Evolutionary conservation across 2,888 invertebrate species (phyloP), one percentile per base, ranked within the genome.

Genomic region (Lepidocyrtinus sp.): DNA sequence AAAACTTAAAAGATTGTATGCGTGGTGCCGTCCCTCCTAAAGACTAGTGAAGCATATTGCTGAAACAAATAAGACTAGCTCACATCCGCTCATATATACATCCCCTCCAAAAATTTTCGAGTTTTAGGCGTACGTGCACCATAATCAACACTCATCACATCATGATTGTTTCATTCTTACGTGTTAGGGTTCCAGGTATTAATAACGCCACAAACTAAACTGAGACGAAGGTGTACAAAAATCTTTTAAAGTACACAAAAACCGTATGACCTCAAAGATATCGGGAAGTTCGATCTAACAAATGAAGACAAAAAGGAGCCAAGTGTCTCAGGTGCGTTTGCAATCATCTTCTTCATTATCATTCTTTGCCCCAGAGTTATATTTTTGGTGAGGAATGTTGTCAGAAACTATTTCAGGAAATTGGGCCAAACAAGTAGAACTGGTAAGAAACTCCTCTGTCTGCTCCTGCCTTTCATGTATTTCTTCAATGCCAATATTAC

Each of bases 91-190:
- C 45, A 61, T 55, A 65, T 64, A 36, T 46, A 45, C 59, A 64
- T 3, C 46, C 27, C 17, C 36, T n/a, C 46, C 12, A 12, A 59
- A 15, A 24, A n/a, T 63, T 36, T 12, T 55, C 55, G 55, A 12
- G 36, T 12, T 9, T 36, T 36, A 36, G 63, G 22, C 59, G 45
- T 72, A 72, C 77, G 72, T 77, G 78, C 22, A 22, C 46, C 67
- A 61, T 65, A 55, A 55, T 55, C 55, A 55, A 55, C 55, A 55
- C 55, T 55, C 55, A 55, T 78, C n/a, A n/a, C n/a, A n/a, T n/a
- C 67, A 68, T 68, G 78, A 78, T 78, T 67, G 73, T 78, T 78
- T 63, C 73, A 72, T n/a, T 68, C 73, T 73, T 78, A 73, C 78
- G 78, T 78, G 78, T 73, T 78, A 73, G 73, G 78, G 72, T 78